Base-by-base conservation (phyloP, 2,888 invertebrate species). In the Iphiclides podalirius region DNA sequence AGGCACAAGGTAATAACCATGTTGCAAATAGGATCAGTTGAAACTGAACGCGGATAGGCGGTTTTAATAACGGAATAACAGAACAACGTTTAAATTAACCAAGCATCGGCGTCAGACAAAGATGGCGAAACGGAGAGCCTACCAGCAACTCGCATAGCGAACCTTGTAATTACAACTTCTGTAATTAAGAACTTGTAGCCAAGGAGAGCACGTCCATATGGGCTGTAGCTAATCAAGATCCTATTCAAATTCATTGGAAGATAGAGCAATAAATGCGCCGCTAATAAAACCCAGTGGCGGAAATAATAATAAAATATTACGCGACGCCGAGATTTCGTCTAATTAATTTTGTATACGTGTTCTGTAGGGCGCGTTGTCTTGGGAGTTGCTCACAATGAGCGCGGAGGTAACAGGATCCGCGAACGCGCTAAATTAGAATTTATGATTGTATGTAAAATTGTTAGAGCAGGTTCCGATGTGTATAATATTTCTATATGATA, bases 251-350 rank as follows among this genome's bases (percentile, higher is more conserved):
- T 72, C 79, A 76, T 78, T 77, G 79, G 67, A 75, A 72, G 72
- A 72, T 79, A 75, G 70, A 79, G 84, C 74, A 81, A 86, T 87
- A 83, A 87, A 86, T 86, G 85, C 77, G 75, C 66, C 77, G 75
- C 66, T 83, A 82, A 79, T 86, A 86, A 86, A 86, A 84, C 75
- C 78, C 72, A 78, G 75, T 76, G 75, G 72, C 75, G 77, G 76
- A 84, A 84, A 83, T 87, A 84, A 85, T 88, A 86, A 83, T 87
- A 86, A 87, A 87, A 86, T 85, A 86, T 86, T 80, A 85, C 81
- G 77, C 77, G 84, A 79, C 65, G 74, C 70, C 73, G 70, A 81
- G 83, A 82, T 83, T 85, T 86, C 76, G 81, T 80, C 83, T 88
- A 88, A 88, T 88, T 88, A 88, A 88, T 88, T 87, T 88, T 80